Conservation (phyloP, 2,888 invertebrate genomes). For the Lypha dubia region DNA sequence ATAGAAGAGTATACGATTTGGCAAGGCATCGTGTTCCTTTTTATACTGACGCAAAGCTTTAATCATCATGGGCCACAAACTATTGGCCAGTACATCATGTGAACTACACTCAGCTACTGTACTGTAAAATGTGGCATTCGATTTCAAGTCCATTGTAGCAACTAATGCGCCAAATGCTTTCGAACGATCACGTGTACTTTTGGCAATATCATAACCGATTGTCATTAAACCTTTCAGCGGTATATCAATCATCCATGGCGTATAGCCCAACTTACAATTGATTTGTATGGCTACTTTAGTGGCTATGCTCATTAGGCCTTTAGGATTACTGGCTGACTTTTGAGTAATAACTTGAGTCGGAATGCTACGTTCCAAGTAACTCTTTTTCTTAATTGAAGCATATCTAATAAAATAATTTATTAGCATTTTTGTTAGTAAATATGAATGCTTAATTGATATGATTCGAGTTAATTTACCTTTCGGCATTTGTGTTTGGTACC, state of each 20-base stretch:
- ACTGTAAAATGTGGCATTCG: conserved; percentile 88
- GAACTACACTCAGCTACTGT: conserved; percentile 89
- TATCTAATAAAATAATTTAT: conserved; percentile 84
- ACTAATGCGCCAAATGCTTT: conserved; percentile 91
- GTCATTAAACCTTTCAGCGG: conserved; percentile 90
- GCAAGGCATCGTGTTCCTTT: conserved; percentile 84
- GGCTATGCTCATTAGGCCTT: conserved; percentile 89
- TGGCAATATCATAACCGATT: conserved; percentile 94
- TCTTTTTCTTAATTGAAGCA: conserved; percentile 93
- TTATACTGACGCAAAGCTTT: conserved; percentile 81
- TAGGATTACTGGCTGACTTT: conserved; percentile 77
- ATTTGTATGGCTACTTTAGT: conserved; percentile 97
- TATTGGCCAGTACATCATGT: conserved; percentile 90
- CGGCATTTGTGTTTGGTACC: conserved; percentile 88
- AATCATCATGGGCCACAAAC: conserved; percentile 87
- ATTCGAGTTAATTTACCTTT: conserved; percentile 84
- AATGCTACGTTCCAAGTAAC: conserved; percentile 89
- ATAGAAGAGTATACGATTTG: conserved; percentile 91
- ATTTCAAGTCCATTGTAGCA: conserved; percentile 86
- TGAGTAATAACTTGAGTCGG: conserved; percentile 86
- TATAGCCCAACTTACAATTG: conserved; percentile 96
- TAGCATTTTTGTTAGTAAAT: neutral
- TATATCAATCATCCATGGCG: conserved; percentile 92
- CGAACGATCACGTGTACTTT: conserved; percentile 88
- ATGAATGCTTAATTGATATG: neutral